Evolutionary conservation across 2,113 vertebrate genomes (phyloP).

Genomic region (Poicephalus gulielmi): DNA sequence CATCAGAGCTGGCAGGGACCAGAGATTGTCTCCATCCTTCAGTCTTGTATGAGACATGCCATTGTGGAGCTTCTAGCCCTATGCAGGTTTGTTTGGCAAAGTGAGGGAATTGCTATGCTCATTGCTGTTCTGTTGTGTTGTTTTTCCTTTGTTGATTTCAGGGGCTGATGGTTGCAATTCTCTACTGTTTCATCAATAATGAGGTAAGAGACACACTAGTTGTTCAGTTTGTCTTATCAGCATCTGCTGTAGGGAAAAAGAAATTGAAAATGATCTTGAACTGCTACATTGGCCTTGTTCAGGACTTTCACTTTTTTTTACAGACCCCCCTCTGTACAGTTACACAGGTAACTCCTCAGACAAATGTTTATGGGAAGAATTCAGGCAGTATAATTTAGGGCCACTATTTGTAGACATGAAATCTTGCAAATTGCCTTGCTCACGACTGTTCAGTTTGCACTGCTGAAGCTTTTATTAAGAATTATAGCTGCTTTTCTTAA

Average conservation of each 20-base stretch:
- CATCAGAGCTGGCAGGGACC: neutral
- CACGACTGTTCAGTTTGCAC: neutral
- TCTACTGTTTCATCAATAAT: constrained; percentile 90
- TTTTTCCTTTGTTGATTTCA: constrained; percentile 56
- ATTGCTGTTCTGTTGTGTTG: neutral
- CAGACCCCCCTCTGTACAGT: neutral
- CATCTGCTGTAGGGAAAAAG: neutral
- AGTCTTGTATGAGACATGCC: neutral
- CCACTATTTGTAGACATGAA: neutral
- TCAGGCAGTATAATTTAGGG: neutral
- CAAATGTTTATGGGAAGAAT: constrained; percentile 2
- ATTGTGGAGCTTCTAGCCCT: neutral
- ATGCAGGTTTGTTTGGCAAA: neutral
- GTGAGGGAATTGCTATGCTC: neutral
- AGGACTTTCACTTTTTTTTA: neutral
- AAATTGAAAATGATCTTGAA: constrained; percentile 28
- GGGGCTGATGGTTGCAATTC: constrained; percentile 87
- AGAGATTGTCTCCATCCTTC: neutral
- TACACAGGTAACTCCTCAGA: neutral
- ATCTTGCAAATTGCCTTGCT: neutral
- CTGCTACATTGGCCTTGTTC: neutral
- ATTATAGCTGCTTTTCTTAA: neutral
- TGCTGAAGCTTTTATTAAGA: neutral
- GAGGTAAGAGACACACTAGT: constrained; percentile 77
- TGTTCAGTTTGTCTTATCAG: constrained; percentile 2